Conservation (phyloP, 1,140 invertebrate genomes). For the Lamellibrachia luymesi region DNA sequence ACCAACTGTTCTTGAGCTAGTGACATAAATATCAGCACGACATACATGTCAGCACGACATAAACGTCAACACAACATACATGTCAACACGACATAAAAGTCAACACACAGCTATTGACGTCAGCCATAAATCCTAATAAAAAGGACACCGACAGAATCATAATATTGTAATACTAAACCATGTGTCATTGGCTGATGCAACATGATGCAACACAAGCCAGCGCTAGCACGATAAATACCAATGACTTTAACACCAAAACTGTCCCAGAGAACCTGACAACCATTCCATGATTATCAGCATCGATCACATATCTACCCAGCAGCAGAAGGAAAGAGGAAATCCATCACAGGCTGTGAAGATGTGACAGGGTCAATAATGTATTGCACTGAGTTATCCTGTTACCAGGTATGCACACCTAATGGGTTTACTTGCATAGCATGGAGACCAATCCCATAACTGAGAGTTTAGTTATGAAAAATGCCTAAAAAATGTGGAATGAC, state of each 20-base stretch:
- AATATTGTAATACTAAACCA: not conserved
- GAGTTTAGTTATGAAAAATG: too few species aligned
- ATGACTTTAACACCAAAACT: not conserved
- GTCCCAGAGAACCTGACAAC: not conserved
- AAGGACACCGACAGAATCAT: not conserved
- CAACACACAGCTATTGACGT: not conserved
- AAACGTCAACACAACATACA: not conserved
- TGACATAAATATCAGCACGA: not conserved
- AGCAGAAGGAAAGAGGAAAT: not conserved
- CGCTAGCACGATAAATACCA: not conserved
- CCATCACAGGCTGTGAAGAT: not conserved
- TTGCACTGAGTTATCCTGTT: too few species aligned
- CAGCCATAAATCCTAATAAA: not conserved
- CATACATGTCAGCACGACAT: not conserved
- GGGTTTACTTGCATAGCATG: too few species aligned
- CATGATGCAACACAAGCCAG: not conserved
- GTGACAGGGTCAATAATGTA: not conserved
- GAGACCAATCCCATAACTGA: too few species aligned
- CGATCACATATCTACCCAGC: not conserved
- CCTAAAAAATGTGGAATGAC: too few species aligned
- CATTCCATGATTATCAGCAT: not conserved
- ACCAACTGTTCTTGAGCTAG: too few species aligned
- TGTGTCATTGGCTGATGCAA: not conserved
- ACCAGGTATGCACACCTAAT: too few species aligned
- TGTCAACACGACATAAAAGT: not conserved